Percentiles rank a stretch among this genome's conserved stretches.
These are phyloP conservation scores for Andinoacara biseriatus DNA, from an alignment of 2,113 vertebrate genomes.

Conservation along the genomic window DNA sequence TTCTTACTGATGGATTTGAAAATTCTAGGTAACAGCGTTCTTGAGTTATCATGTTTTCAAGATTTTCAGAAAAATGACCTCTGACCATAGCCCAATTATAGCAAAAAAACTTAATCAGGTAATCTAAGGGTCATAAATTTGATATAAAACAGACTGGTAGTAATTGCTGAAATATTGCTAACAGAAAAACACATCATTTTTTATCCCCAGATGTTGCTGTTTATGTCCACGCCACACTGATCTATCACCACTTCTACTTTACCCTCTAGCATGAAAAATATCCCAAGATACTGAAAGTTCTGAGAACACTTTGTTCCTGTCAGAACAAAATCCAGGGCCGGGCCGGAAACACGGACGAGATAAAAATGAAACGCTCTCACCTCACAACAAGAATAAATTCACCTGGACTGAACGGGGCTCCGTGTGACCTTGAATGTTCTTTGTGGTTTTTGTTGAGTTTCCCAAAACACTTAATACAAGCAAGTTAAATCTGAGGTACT, in stretches of 20 bases:
- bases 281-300: background rate
- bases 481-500: background rate
- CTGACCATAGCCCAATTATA: too few species aligned
- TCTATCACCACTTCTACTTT: background rate
- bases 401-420: background rate
- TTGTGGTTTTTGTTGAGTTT: rapidly evolving
- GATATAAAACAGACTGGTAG: too few species aligned
- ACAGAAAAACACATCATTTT: background rate
- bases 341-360: background rate
- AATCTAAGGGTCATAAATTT: too few species aligned
- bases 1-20: too few species aligned
- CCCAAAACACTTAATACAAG: background rate
- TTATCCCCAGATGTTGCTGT: background rate
- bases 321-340: background rate
- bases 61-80: too few species aligned
- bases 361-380: background rate
- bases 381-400: background rate
- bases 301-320: background rate
- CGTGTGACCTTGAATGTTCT: background rate
- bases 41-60: too few species aligned
- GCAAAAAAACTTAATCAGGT: too few species aligned
- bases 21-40: too few species aligned
- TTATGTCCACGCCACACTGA: background rate
- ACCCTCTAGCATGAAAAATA: background rate
- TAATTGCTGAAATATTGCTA: too few species aligned